Conservation (phyloP, 2,797 vertebrate species). For the Bovichtus variegatus region DNA sequence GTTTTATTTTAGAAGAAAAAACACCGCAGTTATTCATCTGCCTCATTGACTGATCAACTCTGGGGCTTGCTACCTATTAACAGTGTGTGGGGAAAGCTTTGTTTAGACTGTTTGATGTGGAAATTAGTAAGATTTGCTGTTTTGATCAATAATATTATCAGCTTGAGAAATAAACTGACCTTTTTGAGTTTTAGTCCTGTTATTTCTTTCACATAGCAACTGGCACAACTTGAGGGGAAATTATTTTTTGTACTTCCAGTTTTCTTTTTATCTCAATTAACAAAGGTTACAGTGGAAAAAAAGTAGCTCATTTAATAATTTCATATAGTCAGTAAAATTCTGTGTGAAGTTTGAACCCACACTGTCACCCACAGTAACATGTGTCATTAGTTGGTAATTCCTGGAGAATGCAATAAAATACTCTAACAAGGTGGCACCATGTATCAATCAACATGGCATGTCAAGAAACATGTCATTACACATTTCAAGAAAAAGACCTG, state of each 20-base stretch:
- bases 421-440: background rate
- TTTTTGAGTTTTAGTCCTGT: constrained; percentile 20
- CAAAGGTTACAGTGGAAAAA: constrained; percentile 38
- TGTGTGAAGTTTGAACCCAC: background rate
- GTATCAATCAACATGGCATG: background rate
- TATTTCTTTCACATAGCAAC: background rate
- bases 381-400: background rate
- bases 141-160: constrained; percentile 26
- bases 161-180: constrained; percentile 5
- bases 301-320: background rate
- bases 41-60: background rate
- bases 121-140: constrained; percentile 17
- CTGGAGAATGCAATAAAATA: background rate
- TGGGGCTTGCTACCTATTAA: background rate
- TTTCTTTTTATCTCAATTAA: background rate
- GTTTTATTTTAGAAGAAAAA: constrained; percentile 54
- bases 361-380: background rate
- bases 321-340: constrained; percentile 22
- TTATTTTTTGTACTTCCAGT: background rate
- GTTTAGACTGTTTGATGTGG: constrained; percentile 24
- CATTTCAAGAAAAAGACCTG: too few species aligned
- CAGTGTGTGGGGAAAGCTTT: constrained; percentile 19
- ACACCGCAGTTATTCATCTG: constrained; percentile 7
- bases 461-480: too few species aligned
- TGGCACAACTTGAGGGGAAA: constrained; percentile 3